Conservation (phyloP, 2,888 invertebrate species). For the Pyrgus malvae region DNA sequence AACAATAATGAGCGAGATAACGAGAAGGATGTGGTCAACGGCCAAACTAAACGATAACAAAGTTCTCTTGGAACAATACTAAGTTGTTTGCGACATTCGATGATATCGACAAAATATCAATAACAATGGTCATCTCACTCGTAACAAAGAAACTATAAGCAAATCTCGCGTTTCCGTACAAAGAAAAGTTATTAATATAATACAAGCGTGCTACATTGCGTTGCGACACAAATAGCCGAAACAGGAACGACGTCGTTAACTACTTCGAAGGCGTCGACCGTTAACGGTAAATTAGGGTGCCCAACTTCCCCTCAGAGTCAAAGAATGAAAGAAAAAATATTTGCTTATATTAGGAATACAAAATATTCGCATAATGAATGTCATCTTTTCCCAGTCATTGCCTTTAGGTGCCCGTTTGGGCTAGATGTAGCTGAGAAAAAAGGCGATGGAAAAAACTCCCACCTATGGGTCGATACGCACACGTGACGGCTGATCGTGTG, state of each 20-base stretch:
- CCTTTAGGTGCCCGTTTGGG: too few species aligned
- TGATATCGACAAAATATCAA: background rate
- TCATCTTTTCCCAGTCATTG: too few species aligned
- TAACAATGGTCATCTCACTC: background rate
- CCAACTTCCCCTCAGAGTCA: background rate
- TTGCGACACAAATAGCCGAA: conserved; percentile 19
- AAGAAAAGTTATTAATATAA: conserved; percentile 21
- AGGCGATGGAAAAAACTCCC: too few species aligned
- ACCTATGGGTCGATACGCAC: too few species aligned
- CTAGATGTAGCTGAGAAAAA: too few species aligned
- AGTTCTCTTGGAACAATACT: conserved; percentile 3
- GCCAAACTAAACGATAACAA: conserved; percentile 73
- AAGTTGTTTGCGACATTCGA: background rate
- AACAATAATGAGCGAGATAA: conserved; percentile 19
- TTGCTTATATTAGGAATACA: background rate
- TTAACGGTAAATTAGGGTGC: background rate
- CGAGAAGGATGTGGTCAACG: conserved; percentile 49
- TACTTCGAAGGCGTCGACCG: background rate
- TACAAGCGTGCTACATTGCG: conserved; percentile 15
- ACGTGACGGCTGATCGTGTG: too few species aligned
- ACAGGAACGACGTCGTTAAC: background rate
- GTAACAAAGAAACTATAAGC: background rate
- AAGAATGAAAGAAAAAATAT: background rate
- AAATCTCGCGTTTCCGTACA: background rate
- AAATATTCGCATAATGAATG: background rate